Conservation (phyloP, 2,888 invertebrate genomes). For the Ornithoptera priamus region DNA sequence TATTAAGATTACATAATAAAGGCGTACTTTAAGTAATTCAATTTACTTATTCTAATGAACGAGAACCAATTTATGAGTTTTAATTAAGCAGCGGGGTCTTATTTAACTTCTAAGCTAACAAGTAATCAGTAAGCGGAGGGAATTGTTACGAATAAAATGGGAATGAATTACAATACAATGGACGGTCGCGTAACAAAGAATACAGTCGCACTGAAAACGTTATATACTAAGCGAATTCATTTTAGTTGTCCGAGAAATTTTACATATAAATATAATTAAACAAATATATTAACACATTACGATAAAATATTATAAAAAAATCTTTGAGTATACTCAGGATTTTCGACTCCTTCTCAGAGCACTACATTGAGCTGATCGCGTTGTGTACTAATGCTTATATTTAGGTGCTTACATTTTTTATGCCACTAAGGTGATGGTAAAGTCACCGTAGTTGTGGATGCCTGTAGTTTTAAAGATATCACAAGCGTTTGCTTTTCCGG, state of each 20-base stretch:
- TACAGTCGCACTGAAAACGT: conserved; percentile 11
- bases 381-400: too few relatives aligned
- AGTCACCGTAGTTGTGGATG: too few relatives aligned
- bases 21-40: neutral
- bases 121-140: conserved; percentile 18
- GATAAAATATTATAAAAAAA: neutral
- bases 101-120: conserved; percentile 7
- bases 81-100: conserved; percentile 4
- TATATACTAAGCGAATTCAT: neutral
- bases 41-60: conserved; percentile 1
- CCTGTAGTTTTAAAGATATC: too few relatives aligned
- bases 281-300: too few relatives aligned
- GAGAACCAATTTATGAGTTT: neutral
- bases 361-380: too few relatives aligned
- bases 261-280: neutral
- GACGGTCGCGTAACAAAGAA: conserved; percentile 16
- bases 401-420: too few relatives aligned
- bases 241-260: neutral
- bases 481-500: too few relatives aligned
- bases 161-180: conserved; percentile 27
- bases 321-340: neutral
- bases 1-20: neutral
- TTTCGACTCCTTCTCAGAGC: neutral
- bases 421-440: too few relatives aligned
- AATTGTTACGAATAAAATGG: conserved; percentile 25